Conservation (phyloP, 2,797 vertebrate species). For the Neosilurus hyrtlii region DNA sequence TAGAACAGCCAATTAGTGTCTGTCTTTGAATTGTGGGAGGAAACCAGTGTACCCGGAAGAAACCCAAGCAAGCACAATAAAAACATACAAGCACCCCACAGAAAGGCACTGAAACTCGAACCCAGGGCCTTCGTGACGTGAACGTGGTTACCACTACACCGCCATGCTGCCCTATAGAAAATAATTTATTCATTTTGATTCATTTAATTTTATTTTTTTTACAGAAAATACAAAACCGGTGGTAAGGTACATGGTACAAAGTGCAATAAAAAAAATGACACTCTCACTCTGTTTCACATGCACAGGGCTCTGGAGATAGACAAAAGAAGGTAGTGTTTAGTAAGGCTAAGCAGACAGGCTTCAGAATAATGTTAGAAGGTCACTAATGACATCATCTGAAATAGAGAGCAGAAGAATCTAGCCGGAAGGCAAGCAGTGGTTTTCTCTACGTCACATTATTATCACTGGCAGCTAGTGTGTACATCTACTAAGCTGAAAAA, state of each 20-base stretch:
- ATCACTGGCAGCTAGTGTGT: slow-evolving; percentile 19
- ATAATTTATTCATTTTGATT: too few species aligned
- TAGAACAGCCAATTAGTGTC: too few species aligned
- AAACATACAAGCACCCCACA: too few species aligned
- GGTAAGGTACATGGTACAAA: background rate
- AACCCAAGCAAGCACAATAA: too few species aligned
- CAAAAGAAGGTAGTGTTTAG: slow-evolving; percentile 52
- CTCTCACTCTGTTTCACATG: slow-evolving; percentile 10
- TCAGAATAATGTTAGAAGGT: slow-evolving; percentile 39
- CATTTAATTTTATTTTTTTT: too few species aligned
- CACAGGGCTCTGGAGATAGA: slow-evolving; percentile 25
- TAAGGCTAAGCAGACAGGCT: slow-evolving; percentile 67
- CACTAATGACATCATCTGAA: slow-evolving; percentile 32
- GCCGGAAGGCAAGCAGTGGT: slow-evolving; percentile 43
- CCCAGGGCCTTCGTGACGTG: too few species aligned
- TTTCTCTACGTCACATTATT: slow-evolving; percentile 12
- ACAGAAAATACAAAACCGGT: background rate
- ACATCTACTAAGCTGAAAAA: slow-evolving; percentile 27
- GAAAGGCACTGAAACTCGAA: too few species aligned
- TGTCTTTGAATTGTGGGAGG: too few species aligned
- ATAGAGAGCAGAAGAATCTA: slow-evolving; percentile 29
- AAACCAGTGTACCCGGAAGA: too few species aligned
- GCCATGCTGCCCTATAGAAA: too few species aligned
- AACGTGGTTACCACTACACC: too few species aligned
- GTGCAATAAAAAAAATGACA: slow-evolving; percentile 29